These are phyloP conservation scores for Dermolepida albohirtum DNA, from an alignment of 2,888 invertebrate genomes.

Conservation along the genomic window DNA sequence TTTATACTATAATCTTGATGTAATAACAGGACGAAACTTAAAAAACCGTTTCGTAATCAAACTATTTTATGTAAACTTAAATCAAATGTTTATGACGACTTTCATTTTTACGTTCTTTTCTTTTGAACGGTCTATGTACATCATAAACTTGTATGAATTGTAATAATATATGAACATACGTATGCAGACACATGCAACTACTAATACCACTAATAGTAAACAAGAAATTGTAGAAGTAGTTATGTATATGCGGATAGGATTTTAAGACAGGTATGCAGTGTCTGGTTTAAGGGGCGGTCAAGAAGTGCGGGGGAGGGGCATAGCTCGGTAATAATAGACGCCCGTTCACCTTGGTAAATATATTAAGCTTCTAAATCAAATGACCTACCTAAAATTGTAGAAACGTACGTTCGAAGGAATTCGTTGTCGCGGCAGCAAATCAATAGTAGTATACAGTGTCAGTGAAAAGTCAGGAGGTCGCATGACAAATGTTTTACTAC, in stretches of 20 bases:
- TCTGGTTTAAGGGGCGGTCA: conserved; percentile 10
- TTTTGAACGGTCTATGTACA: too few species aligned
- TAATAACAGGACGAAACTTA: too few species aligned
- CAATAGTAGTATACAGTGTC: too few species aligned
- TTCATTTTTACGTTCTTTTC: background rate
- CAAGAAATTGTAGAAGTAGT: conserved; percentile 1
- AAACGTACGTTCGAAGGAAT: conserved; percentile 24
- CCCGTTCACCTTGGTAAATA: conserved; percentile 33
- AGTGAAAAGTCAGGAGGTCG: too few species aligned
- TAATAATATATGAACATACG: too few species aligned
- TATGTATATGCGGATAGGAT: background rate
- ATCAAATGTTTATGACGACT: too few species aligned
- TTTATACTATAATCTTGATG: too few species aligned
- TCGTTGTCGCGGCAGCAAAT: background rate
- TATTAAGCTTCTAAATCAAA: conserved; percentile 29
- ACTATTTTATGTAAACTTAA: too few species aligned
- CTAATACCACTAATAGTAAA: too few species aligned
- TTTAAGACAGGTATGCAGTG: conserved; percentile 5
- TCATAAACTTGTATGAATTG: too few species aligned
- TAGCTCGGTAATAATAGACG: conserved; percentile 28
- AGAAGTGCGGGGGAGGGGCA: background rate
- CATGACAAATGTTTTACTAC: too few species aligned
- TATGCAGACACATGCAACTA: background rate
- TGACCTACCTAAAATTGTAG: conserved; percentile 32
- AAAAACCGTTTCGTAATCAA: too few species aligned